Percentiles rank a stretch among this genome's conserved stretches.
Conservation (phyloP, 2,113 vertebrate genomes). For the Baryphthengus martii region DNA sequence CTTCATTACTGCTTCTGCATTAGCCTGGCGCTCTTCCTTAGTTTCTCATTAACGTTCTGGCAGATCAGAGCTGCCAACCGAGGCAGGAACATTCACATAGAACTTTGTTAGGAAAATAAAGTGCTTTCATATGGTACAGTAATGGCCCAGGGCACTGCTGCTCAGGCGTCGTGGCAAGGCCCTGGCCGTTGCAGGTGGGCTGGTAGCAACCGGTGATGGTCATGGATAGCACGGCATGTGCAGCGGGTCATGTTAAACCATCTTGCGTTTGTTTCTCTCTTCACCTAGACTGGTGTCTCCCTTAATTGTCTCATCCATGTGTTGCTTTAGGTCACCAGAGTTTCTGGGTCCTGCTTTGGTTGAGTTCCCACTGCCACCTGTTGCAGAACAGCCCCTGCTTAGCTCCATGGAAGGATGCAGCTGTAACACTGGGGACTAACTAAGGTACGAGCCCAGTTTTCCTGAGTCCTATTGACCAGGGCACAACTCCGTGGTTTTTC, state of each 20-base stretch:
- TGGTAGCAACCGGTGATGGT: not conserved
- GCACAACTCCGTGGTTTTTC: not conserved
- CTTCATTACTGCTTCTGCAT: constrained; percentile 30
- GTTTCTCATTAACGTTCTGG: not conserved
- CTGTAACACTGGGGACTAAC: not conserved
- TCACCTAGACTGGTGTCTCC: not conserved
- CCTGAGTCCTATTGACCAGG: not conserved
- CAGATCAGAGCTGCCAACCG: not conserved
- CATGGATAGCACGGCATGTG: too few species aligned
- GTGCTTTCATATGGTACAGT: not conserved
- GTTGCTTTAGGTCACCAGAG: not conserved
- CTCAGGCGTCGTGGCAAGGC: fast-evolving
- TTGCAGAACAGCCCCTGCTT: not conserved
- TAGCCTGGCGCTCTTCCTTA: not conserved
- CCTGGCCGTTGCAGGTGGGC: not conserved
- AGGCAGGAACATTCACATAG: not conserved
- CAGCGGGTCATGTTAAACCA: not conserved
- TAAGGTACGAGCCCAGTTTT: not conserved
- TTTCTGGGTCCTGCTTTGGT: not conserved
- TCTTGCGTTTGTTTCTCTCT: not conserved
- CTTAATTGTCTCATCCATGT: fast-evolving
- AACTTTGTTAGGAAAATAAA: not conserved
- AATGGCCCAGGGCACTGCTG: not conserved
- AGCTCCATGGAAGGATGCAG: not conserved
- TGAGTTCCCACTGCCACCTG: not conserved